phyloP scores from a whole-genome alignment of 2,797 vertebrate genomes.

The Steatocranus sp. region DNA sequence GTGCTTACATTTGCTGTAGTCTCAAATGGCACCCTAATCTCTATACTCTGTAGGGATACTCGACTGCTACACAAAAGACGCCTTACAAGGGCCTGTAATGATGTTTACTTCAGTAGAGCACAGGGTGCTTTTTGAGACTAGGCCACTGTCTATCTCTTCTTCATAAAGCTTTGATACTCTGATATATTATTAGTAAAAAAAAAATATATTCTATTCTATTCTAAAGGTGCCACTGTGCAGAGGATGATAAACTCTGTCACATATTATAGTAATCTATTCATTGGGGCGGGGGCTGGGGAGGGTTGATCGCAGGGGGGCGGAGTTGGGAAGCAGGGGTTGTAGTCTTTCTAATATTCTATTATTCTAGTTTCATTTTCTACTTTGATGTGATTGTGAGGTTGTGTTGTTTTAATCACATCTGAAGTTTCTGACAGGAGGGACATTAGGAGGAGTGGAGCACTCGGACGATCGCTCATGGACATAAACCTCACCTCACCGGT shows the following conservation, averaged over 20 bases:
- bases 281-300: neutral
- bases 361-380: conserved; percentile 70
- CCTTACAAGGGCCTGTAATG: conserved; percentile 50
- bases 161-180: conserved; percentile 68
- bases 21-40: conserved; percentile 63
- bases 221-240: conserved; percentile 74
- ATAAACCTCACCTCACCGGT: conserved; percentile 38
- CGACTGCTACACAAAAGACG: conserved; percentile 45
- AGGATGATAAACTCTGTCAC: conserved; percentile 67
- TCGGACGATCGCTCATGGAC: conserved; percentile 44
- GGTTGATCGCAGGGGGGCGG: conserved; percentile 22
- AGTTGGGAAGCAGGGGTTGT: conserved; percentile 47
- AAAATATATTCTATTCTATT: conserved; percentile 25
- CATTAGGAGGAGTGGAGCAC: conserved; percentile 5
- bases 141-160: conserved; percentile 41
- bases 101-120: conserved; percentile 58
- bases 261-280: conserved; percentile 60
- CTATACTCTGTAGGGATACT: conserved; percentile 24
- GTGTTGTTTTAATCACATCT: conserved; percentile 59
- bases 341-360: conserved; percentile 71
- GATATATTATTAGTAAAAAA: conserved; percentile 70
- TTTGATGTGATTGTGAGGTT: conserved; percentile 68
- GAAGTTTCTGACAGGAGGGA: conserved; percentile 41
- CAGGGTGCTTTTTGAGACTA: conserved; percentile 59
- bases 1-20: conserved; percentile 54